Conservation (phyloP, 2,888 invertebrate species). For the Cylindroiulus punctatus region DNA sequence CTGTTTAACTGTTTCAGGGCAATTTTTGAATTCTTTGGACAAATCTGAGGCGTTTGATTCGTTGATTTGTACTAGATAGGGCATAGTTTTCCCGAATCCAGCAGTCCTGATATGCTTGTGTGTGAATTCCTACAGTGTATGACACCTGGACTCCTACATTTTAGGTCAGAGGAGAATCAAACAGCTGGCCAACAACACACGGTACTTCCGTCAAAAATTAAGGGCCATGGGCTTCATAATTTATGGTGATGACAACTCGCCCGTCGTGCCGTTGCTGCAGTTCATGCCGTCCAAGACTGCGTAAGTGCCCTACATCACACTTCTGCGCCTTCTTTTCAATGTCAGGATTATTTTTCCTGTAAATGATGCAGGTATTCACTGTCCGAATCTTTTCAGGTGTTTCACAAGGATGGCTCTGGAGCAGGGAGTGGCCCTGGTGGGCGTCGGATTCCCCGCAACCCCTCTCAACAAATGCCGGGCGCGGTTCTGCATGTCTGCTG, state of each 20-base stretch:
- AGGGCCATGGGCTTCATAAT: constrained; percentile 90
- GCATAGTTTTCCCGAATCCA: too few relatives aligned
- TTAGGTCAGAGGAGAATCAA: constrained; percentile 72
- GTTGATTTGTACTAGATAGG: too few relatives aligned
- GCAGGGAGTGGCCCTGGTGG: constrained; percentile 88
- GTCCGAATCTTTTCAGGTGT: too few relatives aligned
- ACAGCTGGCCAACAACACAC: constrained; percentile 81
- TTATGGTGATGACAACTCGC: constrained; percentile 93
- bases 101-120: too few relatives aligned
- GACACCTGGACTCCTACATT: too few relatives aligned
- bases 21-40: not conserved
- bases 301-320: constrained; percentile 66
- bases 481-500: constrained; percentile 94
- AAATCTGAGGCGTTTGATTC: too few relatives aligned
- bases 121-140: constrained; percentile 8
- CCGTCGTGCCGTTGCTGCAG: constrained; percentile 94
- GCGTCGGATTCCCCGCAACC: constrained; percentile 98
- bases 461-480: constrained; percentile 91
- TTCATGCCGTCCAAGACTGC: constrained; percentile 95
- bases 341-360: too few relatives aligned
- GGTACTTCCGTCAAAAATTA: constrained; percentile 81
- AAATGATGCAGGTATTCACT: too few relatives aligned
- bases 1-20: not conserved
- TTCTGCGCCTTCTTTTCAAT: too few relatives aligned
- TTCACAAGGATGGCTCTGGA: constrained; percentile 85